Evolutionary conservation across 2,797 vertebrate species (phyloP).

Genomic region (Pitangus sulphuratus): DNA sequence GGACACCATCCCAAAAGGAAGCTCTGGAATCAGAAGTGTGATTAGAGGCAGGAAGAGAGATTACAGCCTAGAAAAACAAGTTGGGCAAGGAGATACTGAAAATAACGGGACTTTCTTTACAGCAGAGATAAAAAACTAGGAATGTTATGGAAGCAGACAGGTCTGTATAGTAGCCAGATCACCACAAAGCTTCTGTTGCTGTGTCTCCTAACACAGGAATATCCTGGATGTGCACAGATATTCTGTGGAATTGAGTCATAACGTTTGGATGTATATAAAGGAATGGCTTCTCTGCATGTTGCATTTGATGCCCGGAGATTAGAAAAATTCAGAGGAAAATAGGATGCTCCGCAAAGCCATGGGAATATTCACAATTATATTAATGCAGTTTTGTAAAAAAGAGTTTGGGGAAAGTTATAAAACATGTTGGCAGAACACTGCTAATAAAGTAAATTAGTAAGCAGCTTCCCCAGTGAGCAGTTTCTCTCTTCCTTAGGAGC

Average conservation of each 20-base stretch:
- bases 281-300: background rate
- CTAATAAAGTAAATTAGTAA: constrained; percentile 49
- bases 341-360: background rate
- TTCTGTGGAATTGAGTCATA: background rate
- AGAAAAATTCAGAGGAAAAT: background rate
- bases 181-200: constrained; percentile 2
- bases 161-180: background rate
- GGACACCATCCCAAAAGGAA: background rate
- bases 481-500: constrained; percentile 34
- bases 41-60: constrained; percentile 48
- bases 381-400: background rate
- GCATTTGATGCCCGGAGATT: background rate
- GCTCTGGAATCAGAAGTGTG: background rate
- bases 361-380: background rate
- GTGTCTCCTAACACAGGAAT: background rate
- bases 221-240: background rate
- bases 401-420: constrained; percentile 13
- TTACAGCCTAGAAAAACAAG: background rate
- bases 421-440: background rate
- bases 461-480: background rate
- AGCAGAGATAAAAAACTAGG: background rate
- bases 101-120: background rate
- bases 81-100: background rate
- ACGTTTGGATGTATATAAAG: background rate
- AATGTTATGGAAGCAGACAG: background rate